phyloP scores from a whole-genome alignment of 2,888 invertebrate species.

The Diogma glabrata region DNA sequence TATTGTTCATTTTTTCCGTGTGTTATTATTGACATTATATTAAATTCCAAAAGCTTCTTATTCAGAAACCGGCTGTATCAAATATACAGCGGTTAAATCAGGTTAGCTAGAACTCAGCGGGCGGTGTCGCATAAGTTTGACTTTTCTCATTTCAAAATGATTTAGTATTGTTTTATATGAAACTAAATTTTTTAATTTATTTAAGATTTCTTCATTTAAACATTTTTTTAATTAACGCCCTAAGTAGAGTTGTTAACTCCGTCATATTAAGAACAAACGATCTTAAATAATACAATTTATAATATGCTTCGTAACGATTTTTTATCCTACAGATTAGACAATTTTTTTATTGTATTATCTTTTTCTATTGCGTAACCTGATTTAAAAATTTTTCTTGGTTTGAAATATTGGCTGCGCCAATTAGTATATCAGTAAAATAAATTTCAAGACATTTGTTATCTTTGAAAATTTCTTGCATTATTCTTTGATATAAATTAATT shows the following conservation, averaged over 20 bases:
- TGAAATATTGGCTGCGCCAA: no score
- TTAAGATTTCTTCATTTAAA: slow-evolving; percentile 11
- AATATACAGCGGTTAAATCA: no score
- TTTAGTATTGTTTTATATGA: slow-evolving; percentile 13
- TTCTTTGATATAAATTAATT: no score
- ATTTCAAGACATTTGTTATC: no score
- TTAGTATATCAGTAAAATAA: no score
- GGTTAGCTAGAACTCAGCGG: no score
- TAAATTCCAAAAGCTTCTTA: no score
- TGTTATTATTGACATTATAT: no score
- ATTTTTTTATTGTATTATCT: slow-evolving; percentile 7
- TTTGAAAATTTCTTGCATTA: no score
- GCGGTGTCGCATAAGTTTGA: slow-evolving; percentile 18
- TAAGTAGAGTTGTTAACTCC: slow-evolving; percentile 12
- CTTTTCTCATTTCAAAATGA: slow-evolving; percentile 14
- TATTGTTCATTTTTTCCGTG: no score
- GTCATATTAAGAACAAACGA: slow-evolving; percentile 14
- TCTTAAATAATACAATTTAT: slow-evolving; percentile 15
- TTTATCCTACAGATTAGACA: slow-evolving; percentile 8
- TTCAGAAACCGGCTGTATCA: no score
- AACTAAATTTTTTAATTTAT: slow-evolving; percentile 15
- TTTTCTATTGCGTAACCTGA: slow-evolving; percentile 3
- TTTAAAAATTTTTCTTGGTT: slow-evolving; percentile 13
- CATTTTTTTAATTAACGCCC: slow-evolving; percentile 17
- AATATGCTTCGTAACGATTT: slow-evolving; percentile 11